Percentiles rank a stretch among this genome's conserved stretches.
Evolutionary conservation across 2,113 vertebrate species (phyloP).

Genomic region (Ageneiosus marmoratus): DNA sequence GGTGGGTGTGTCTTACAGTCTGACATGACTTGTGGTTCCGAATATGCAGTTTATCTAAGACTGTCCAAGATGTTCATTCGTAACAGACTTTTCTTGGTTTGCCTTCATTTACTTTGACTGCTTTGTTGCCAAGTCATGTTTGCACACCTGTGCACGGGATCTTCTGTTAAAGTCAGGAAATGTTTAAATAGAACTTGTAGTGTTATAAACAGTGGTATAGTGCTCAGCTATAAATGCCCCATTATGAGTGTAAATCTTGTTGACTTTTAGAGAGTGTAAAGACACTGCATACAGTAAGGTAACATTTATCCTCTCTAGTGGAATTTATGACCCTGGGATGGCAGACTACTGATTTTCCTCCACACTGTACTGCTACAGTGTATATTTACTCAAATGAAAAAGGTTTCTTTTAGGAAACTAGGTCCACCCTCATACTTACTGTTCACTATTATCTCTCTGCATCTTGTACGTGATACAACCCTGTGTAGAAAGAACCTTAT

Average conservation of each 20-base stretch:
- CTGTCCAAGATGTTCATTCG: not conserved
- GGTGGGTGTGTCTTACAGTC: not conserved
- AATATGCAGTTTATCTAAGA: not conserved
- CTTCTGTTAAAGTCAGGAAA: not conserved
- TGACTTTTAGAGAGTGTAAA: constrained; percentile 4
- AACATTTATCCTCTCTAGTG: constrained; percentile 21
- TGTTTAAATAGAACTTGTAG: not conserved
- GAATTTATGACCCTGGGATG: constrained; percentile 41
- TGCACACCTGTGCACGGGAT: not conserved
- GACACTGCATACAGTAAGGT: constrained; percentile 47
- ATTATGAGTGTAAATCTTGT: constrained; percentile 47
- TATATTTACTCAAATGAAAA: not conserved
- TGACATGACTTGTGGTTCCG: not conserved
- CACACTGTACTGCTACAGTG: not conserved
- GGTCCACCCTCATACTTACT: constrained; percentile 17
- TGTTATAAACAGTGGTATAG: not conserved
- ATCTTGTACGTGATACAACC: not conserved
- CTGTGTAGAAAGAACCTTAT: not conserved
- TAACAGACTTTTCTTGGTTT: no score
- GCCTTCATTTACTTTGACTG: not conserved
- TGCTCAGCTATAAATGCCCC: constrained; percentile 29
- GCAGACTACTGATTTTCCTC: constrained; percentile 26
- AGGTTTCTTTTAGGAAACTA: constrained; percentile 1
- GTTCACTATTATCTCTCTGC: not conserved
- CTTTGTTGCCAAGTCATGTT: not conserved